phyloP scores from a whole-genome alignment of 2,797 vertebrate species.

The Phyllotis vaccarum region DNA sequence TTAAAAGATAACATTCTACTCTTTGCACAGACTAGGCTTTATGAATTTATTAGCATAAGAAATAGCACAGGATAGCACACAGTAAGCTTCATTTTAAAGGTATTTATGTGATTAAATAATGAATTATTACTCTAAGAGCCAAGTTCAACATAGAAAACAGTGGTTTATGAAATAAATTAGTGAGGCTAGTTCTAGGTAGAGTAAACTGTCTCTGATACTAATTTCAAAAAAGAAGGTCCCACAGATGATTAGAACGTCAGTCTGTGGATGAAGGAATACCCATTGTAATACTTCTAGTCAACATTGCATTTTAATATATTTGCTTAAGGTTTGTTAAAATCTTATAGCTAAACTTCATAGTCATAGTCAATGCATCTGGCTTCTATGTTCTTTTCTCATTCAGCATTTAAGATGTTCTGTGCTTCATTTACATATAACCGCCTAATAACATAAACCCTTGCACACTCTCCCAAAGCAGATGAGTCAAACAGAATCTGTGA shows the following conservation, averaged over 20 bases:
- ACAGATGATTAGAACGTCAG: not conserved
- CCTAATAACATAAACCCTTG: not conserved
- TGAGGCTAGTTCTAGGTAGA: not conserved
- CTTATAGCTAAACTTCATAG: not conserved
- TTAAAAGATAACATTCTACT: not conserved
- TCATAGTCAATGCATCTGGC: not conserved
- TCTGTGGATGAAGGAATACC: not conserved
- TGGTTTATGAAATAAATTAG: not conserved
- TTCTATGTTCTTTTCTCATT: not conserved
- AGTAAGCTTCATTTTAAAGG: not conserved
- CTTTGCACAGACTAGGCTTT: not conserved
- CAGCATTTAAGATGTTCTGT: not conserved
- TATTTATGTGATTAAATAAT: not conserved
- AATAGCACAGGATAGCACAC: not conserved
- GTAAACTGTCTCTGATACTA: not conserved
- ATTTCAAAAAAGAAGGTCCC: constrained; percentile 11
- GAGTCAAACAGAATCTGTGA: not conserved
- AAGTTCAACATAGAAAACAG: constrained; percentile 13
- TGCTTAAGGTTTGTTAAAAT: not conserved
- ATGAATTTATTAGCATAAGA: not conserved
- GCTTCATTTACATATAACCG: not conserved
- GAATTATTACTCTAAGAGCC: not conserved
- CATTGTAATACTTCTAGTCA: not conserved
- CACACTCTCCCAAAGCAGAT: not conserved
- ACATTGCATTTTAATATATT: not conserved